A percentile compares a stretch with the other conserved stretches of the same genome.
Evolutionary conservation across 2,113 vertebrate species (phyloP).

Genomic region (Malaclemys terrapin): DNA sequence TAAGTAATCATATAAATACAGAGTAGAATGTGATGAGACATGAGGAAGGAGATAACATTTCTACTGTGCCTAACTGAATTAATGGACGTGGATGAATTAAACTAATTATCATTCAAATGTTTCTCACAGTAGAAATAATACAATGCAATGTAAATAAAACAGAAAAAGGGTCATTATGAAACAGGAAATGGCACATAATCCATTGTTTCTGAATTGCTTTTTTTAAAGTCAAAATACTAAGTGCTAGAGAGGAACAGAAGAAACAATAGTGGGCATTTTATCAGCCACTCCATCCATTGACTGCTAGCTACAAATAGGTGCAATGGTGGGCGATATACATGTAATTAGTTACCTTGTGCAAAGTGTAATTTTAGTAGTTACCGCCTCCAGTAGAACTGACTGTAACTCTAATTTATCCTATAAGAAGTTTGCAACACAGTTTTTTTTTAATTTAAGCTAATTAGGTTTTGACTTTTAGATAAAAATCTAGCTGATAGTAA

Average conservation of each 20-base stretch:
- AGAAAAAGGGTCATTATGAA: background rate
- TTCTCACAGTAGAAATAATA: background rate
- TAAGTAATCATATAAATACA: background rate
- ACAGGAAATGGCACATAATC: background rate
- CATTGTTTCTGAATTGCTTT: background rate
- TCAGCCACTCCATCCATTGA: conserved; percentile 5
- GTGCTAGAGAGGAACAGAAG: background rate
- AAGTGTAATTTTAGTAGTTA: background rate
- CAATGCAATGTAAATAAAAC: background rate
- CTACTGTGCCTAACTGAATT: background rate
- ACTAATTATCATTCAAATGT: background rate
- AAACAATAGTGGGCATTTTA: background rate
- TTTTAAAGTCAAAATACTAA: background rate
- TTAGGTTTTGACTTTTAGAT: background rate
- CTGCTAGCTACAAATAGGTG: background rate
- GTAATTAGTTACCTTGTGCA: background rate
- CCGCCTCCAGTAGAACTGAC: background rate
- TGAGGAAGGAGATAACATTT: background rate
- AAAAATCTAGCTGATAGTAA: background rate
- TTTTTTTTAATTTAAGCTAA: background rate
- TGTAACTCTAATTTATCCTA: conserved; percentile 14
- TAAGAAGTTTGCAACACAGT: background rate
- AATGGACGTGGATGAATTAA: background rate
- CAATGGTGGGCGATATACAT: background rate
- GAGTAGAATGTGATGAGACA: background rate